phyloP scores from a whole-genome alignment of 2,797 vertebrate species.

The Aplochiton taeniatus region DNA sequence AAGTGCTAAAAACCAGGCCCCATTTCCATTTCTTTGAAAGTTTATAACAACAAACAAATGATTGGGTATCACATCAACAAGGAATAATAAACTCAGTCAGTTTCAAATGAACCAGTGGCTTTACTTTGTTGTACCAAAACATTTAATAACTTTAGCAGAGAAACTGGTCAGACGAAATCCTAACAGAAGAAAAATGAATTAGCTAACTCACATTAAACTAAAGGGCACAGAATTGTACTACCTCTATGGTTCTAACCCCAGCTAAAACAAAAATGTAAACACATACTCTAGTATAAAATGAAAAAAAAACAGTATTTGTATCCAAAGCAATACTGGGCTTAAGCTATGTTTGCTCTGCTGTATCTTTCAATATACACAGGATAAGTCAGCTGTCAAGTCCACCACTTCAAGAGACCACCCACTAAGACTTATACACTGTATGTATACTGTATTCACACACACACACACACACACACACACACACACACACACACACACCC shows the following conservation, averaged over 20 bases:
- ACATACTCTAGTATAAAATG: constrained; percentile 46
- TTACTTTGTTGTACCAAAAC: no score
- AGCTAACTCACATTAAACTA: neutral
- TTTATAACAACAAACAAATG: no score
- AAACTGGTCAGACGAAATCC: no score
- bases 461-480: neutral
- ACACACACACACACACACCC: neutral
- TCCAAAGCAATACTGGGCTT: constrained; percentile 19
- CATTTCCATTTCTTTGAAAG: no score
- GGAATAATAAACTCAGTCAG: no score
- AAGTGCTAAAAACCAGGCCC: no score
- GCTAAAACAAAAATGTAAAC: constrained; percentile 51
- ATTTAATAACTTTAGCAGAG: no score
- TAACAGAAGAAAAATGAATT: neutral
- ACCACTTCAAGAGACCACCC: constrained; percentile 50
- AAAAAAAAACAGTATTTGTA: constrained; percentile 48
- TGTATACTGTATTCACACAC: constrained; percentile 24
- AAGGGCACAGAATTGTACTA: constrained; percentile 6
- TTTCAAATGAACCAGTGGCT: no score
- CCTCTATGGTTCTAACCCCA: constrained; percentile 37
- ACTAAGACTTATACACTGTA: constrained; percentile 41
- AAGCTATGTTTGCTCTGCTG: constrained; percentile 52
- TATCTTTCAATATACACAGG: constrained; percentile 44
- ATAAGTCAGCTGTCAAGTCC: constrained; percentile 35
- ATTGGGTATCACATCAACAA: no score